Evolutionary conservation across 2,797 vertebrate species (phyloP), one percentile per base, ranked within the genome.

Genomic region (Smutsia gigantea): DNA sequence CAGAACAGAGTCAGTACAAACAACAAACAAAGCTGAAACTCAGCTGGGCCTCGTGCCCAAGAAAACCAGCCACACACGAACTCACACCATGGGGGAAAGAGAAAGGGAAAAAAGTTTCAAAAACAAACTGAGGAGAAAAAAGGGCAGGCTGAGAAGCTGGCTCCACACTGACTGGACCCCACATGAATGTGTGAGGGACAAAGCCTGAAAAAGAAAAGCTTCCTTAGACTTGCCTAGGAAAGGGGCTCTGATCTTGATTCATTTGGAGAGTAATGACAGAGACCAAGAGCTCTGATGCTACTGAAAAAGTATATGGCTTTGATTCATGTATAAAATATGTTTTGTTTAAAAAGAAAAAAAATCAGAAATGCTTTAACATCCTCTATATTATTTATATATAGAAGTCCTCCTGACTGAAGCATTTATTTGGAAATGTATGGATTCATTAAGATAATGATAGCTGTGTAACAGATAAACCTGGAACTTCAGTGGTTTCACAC

Each of bases 31-130:
- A 97, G 93, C 82, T 79, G 77, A 93, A 78, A 92, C 68, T 95
- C 37, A 37, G 49, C 95, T 98, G 97, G 98, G 97, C 96, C 74
- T 34, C 4, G 31, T 96, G 97, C 97, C 98, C 97, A 97, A 96
- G 90, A 97, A 97, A 98, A 97, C 95, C 94, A 97, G 94, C 97
- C 98, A 97, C 97, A 97, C 96, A 98, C 15, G 87, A 97, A 96
- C 95, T 97, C 96, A 87, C 96, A 97, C 96, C 78, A 81, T 4
- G 92, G 84, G 96, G 92, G 96, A 92, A 93, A 34, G 34, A 96
- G 57, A 74, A 85, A 92, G 15, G 84, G 19, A 42, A 87, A 96
- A 94, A 82, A 42, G 49, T 66, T 96, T 64, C 69, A 94, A 88
- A 97, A 96, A 95, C 95, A 98, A 98, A 97, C 82, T 7, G 12